Conservation (phyloP, 2,113 vertebrate genomes). For the Oriolus oriolus region DNA sequence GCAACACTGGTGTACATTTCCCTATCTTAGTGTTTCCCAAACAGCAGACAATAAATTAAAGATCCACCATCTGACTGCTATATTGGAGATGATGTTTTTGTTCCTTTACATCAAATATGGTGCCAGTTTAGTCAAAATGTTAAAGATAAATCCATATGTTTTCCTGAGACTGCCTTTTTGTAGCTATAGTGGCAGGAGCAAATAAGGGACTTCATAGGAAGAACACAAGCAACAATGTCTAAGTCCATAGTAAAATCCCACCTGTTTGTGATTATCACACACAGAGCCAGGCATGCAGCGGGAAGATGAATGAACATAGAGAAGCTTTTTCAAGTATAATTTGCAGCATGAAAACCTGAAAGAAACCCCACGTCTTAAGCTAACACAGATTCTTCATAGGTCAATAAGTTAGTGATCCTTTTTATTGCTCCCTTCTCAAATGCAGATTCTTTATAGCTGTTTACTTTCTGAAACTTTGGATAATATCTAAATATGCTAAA, state of each 20-base stretch:
- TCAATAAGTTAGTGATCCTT: neutral
- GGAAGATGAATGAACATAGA: neutral
- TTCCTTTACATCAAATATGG: neutral
- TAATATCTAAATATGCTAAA: neutral
- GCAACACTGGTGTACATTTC: neutral
- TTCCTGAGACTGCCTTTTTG: neutral
- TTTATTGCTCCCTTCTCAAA: neutral
- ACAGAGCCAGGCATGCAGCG: neutral
- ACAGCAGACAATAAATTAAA: neutral
- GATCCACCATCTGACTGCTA: neutral
- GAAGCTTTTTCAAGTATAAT: neutral
- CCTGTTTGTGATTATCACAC: constrained; percentile 15
- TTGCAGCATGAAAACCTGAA: neutral
- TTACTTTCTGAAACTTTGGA: neutral
- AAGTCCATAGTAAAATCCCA: neutral
- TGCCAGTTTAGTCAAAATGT: neutral
- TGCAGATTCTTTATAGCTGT: neutral
- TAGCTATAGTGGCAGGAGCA: neutral
- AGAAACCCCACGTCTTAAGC: neutral
- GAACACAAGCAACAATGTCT: neutral
- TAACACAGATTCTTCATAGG: neutral
- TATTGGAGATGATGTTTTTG: neutral
- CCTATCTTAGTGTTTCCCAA: neutral
- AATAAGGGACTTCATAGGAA: neutral
- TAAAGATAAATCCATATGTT: neutral